Base-by-base conservation (phyloP, 2,797 vertebrate genomes). In the Megalops cyprinoides region DNA sequence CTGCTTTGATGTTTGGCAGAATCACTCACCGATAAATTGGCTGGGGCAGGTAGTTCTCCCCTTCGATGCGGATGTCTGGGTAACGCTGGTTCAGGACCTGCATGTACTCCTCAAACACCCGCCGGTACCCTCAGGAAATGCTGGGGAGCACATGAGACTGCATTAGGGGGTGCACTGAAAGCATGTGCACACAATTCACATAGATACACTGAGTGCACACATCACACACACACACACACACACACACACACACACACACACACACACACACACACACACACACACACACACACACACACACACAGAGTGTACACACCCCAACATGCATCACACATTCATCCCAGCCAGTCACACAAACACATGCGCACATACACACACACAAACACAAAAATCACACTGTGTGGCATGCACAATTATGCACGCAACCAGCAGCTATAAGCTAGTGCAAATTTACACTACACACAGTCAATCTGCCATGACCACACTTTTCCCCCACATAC, bases 51-150 rank as follows among this genome's bases (percentile, higher is more conserved):
- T 97, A 99, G 91, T 98, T 98, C 89, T 99, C 98, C 73, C 96
- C 98, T 91, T 99, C 98, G 23, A 99, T 99, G 76, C 97, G 98
- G 97, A 99, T 99, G 98, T 99, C 98, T 92, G 98, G 98, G 96
- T 98, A 99, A 92, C 98, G 97, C 97, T 99, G 97, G 96, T 96
- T 97, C 85, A 99, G 96, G 84, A 95, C 97, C 96, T 97, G 97
- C 97, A 93, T 99, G 96, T 99, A 99, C 96, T 99, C 98, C 93
- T 99, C 98, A 97, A 99, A 99, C 98, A 98, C 98, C 98, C 97
- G 97, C 94, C 97, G 94, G 90, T 99, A 99, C 79, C 98, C 98
- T 99, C 98, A 99, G 97, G 98, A 99, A 89, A 99, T 96, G 86
- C 98, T 99, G 86, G 8, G 20, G 15, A 69, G 23, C 18, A 69